Conservation (phyloP, 1,140 invertebrate genomes). For the Tribolium castaneum region DNA sequence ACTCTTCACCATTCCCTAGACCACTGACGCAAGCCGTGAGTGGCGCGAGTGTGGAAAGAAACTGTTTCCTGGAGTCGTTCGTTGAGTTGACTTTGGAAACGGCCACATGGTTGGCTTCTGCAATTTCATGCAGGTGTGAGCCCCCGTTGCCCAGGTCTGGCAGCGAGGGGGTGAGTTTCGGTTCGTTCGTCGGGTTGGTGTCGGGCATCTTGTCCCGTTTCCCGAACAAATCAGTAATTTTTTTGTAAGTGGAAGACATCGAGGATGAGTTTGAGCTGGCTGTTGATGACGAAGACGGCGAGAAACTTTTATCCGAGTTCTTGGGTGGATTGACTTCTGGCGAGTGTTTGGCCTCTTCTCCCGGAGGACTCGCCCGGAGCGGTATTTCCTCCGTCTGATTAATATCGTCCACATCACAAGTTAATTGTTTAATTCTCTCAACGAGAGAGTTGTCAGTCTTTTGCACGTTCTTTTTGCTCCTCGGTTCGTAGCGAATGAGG, state of each 20-base stretch:
- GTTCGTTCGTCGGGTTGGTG: slow-evolving; percentile 52
- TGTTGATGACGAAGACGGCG: slow-evolving; percentile 68
- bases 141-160: slow-evolving; percentile 71
- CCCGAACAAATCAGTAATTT: slow-evolving; percentile 75
- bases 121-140: slow-evolving; percentile 49
- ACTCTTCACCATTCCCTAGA: slow-evolving; percentile 74
- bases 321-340: slow-evolving; percentile 59
- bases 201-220: slow-evolving; percentile 62
- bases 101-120: slow-evolving; percentile 40
- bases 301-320: slow-evolving; percentile 66
- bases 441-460: slow-evolving; percentile 77
- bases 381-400: slow-evolving; percentile 57
- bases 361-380: slow-evolving; percentile 66
- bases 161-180: slow-evolving; percentile 48
- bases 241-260: slow-evolving; percentile 73
- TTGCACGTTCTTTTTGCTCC: slow-evolving; percentile 66
- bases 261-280: slow-evolving; percentile 67
- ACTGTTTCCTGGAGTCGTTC: slow-evolving; percentile 74
- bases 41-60: slow-evolving; percentile 79
- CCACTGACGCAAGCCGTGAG: slow-evolving; percentile 77
- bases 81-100: slow-evolving; percentile 58
- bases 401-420: slow-evolving; percentile 82
- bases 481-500: slow-evolving; percentile 71
- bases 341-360: slow-evolving; percentile 67
- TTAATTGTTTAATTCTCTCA: slow-evolving; percentile 82